Evolutionary conservation across 2,113 vertebrate genomes (phyloP), one percentile per base, ranked within the genome.

Genomic region (Ancistrus triradiatus): DNA sequence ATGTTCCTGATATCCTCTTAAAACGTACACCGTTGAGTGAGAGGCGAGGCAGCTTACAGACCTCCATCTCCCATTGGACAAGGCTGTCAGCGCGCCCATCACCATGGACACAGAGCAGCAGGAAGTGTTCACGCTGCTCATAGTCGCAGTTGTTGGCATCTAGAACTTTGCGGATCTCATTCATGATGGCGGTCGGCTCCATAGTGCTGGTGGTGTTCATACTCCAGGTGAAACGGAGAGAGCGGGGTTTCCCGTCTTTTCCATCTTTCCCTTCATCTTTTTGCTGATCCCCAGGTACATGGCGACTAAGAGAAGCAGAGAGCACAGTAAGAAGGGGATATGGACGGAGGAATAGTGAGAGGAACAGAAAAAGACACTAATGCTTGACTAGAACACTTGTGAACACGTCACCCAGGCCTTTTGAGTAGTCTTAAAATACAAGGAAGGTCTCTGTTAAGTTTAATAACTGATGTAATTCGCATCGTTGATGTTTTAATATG

Each of bases 11-110:
- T 86, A 99, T 98, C 87, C 96, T 86, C 81, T 99, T 99, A 81
- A 99, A 99, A 61, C 95, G 88, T 74, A 99, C 96, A 66, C 96
- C 96, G 0, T 99, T 99, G 78, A 99, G 94, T 35, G 96, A 99
- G 78, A 99, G 95, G 66, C 96, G 91, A 56, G 96, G 96, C 80
- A 99, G 87, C 83, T 99, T 98, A 89, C 96, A 99, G 58, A 99
- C 96, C 87, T 99, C 96, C 95, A 99, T 98, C 84, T 99, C 96
- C 95, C 96, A 99, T 73, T 98, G 95, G 40, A 99, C 94, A 52
- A 98, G 91, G 86, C 86, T 94, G 70, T 98, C 95, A 0, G 92
- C 91, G 0, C 85, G 92, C 62, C 91, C 94, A 47, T 98, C 95
- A 0, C 95, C 95, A 14, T 99, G 95, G 75, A 95, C 91, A 62